Base-by-base conservation (phyloP, 1,140 invertebrate genomes). In the Potamilus streckersoni region DNA sequence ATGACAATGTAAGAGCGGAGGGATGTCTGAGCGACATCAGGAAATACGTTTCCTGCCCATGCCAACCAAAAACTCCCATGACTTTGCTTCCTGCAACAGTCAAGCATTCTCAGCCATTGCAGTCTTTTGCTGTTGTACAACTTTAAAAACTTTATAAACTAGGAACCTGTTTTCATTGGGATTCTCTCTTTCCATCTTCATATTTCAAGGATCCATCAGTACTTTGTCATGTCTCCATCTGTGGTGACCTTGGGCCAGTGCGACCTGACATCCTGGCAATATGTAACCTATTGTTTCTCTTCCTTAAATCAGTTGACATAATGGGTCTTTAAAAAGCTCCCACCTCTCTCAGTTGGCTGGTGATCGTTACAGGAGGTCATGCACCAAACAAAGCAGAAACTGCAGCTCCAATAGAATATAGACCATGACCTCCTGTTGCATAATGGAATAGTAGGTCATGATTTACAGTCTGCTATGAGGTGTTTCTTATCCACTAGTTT, bases 261-360 rank as follows among this genome's bases (percentile, higher is more conserved):
- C 49, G 2, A 49, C 59, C 8, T 20, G 15, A 27, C 71, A 73
- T 15, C 20, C 19, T 57, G 60, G 49, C 57, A 61, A 31, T 13
- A 69, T 70, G 17, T 68, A 57, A 5, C 14, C 31, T 27, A 79
- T 59, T 12, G 66, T 64, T 23, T 67, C 70, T 57, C 31, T 69
- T n/a, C 76, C 70, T 17, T 58, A 57, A 59, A 60, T 69, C 17
- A 76, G 57, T 64, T 64, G 71, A 58, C 55, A 70, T 5, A 1
- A 23, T 27, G 58, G 56, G 17, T 71, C 60, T 63, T 77, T 57
- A 14, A 55, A n/a, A 2, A 76, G 19, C 59, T 69, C 63, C 74
- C 75, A 75, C 19, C 49, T 20, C 11, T 75, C 27, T n/a, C 78
- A 63, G 56, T 77, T 76, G 65, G 69, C 23, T n/a, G 71, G 66